Base-by-base conservation (phyloP, 1,140 invertebrate genomes). In the Asbolus verrucosus region DNA sequence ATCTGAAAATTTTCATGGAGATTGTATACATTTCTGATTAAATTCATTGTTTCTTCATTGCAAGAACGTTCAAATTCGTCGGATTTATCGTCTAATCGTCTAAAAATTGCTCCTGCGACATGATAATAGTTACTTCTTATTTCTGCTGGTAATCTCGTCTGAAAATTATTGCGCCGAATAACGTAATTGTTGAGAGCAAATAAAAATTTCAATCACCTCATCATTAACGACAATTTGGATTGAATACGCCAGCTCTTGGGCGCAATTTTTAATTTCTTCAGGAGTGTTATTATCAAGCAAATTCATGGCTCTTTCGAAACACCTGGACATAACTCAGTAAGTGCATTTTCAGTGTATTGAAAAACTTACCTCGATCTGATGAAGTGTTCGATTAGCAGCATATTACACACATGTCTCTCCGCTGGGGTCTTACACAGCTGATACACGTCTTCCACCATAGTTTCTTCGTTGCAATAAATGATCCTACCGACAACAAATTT, bases 381-480 rank as follows among this genome's bases (percentile, higher is more conserved):
- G n/a, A 74, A 75, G 36, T 74, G 61, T 19, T 50, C n/a, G 0
- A 74, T 36, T 16, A 78, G 60, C 19, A 76, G 39, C 9, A 71
- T 6, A 66, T 75, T 70, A 16, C 65, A 66, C 50, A 18, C 16
- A n/a, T 67, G 31, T 61, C 43, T 62, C 6, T 76, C 33, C 27
- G 46, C 24, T 2, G 50, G 14, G 9, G 50, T 39, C 24, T 65
- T 65, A 65, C 75, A 77, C 16, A 78, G 31, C 13, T 67, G 62
- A 24, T 69, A 73, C 24, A 76, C 65, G 62, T 78, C 77, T 9
- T 76, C 60, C 1, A 78, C 38, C 30, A 74, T 66, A n/a, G 61
- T 61, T 3, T 65, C 38, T 27, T 66, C 36, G 27, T 77, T 76
- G 21, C 67, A 65, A 54, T 76, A 76, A 9, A 78, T 65, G 8